Percentiles rank a stretch among this genome's conserved stretches.
These are phyloP conservation scores for Gavia stellata DNA, from an alignment of 2,113 vertebrate species.

Conservation along the genomic window DNA sequence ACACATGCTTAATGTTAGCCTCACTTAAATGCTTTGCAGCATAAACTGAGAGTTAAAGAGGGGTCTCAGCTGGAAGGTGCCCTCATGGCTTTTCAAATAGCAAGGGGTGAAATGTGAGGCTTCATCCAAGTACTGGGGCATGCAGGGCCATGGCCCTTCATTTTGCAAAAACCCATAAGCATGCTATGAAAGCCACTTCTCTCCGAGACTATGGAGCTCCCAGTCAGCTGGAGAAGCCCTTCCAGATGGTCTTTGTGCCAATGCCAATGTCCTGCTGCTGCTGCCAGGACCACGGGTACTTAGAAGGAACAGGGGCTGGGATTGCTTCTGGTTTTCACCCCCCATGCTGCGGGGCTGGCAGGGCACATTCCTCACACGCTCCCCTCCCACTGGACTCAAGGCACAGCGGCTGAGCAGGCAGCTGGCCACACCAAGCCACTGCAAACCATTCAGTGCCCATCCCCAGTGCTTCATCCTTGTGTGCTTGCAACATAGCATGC, in stretches of 20 bases:
- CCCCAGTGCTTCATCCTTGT: not conserved
- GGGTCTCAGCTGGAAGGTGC: not conserved
- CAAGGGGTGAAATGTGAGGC: not conserved
- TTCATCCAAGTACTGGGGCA: not conserved
- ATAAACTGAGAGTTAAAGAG: not conserved
- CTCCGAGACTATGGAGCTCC: not conserved
- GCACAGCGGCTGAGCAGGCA: not conserved
- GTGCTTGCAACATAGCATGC: accelerated
- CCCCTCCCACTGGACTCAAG: not conserved
- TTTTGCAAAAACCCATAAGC: not conserved
- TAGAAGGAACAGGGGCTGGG: not conserved
- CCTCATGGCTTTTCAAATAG: not conserved
- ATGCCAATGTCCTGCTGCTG: not conserved
- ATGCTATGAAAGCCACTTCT: not conserved
- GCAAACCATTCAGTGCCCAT: not conserved
- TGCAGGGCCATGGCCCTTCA: not conserved
- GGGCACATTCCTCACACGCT: no score
- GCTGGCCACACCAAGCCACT: not conserved
- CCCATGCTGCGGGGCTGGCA: not conserved
- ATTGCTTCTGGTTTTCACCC: not conserved
- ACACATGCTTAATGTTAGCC: not conserved
- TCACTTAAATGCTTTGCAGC: not conserved
- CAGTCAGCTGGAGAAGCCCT: not conserved
- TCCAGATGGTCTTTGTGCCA: not conserved
- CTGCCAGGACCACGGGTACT: not conserved